Evolutionary conservation across 2,797 vertebrate genomes (phyloP).

Genomic region (Octomys mimax): DNA sequence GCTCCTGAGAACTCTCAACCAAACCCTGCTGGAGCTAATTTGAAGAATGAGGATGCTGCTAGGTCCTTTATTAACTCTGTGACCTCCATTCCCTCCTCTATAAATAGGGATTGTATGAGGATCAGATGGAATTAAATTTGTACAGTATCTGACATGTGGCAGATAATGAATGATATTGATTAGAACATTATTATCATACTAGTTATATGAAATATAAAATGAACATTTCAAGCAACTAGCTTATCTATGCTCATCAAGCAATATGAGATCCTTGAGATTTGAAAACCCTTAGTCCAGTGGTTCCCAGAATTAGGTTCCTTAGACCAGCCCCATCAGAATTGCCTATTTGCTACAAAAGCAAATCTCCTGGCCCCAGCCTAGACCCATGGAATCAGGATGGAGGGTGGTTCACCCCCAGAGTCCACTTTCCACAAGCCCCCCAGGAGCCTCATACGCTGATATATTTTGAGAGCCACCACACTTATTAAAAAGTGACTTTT

Average conservation of each 20-base stretch:
- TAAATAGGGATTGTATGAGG: background rate
- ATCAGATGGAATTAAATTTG: background rate
- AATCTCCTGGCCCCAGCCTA: background rate
- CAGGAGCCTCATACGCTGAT: background rate
- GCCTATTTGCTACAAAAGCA: background rate
- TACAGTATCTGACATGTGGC: background rate
- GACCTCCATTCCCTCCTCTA: background rate
- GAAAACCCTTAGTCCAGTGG: background rate
- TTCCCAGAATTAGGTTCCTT: background rate
- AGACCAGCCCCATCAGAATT: background rate
- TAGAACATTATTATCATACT: background rate
- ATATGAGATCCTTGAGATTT: background rate
- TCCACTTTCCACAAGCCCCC: background rate
- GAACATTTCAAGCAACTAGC: background rate
- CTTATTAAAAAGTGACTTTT: background rate
- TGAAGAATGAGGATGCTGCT: background rate
- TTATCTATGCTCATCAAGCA: background rate
- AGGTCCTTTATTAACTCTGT: background rate
- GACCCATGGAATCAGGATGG: no score
- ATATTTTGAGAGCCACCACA: background rate
- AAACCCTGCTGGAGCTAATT: background rate
- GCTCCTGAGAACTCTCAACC: background rate
- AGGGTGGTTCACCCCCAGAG: fast-evolving
- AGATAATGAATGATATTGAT: background rate
- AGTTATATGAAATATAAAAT: background rate